Conservation (phyloP, 2,113 vertebrate genomes). For the Chaenocephalus aceratus region DNA sequence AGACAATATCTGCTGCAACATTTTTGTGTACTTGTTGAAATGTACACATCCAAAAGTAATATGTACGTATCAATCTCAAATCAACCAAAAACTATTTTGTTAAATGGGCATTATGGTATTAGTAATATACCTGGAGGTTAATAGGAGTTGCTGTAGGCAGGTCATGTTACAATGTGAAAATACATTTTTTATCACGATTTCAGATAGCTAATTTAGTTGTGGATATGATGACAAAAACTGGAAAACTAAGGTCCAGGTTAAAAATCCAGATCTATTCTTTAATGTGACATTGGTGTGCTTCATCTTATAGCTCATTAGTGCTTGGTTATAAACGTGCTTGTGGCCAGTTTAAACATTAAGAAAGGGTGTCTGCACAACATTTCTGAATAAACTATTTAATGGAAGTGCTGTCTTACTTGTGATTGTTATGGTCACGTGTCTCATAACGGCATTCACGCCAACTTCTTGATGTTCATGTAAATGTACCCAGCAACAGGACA, state of each 20-base stretch:
- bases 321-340: not conserved
- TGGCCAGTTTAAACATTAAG: not conserved
- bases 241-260: not conserved
- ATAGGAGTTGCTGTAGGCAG: not conserved
- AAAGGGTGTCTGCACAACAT: not conserved
- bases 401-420: not conserved
- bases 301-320: not conserved
- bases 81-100: not conserved
- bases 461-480: not conserved
- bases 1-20: not conserved
- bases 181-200: not conserved
- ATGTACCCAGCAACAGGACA: conserved; percentile 10
- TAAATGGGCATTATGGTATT: not conserved
- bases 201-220: not conserved
- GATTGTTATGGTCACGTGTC: not conserved
- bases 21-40: too few relatives aligned
- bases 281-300: not conserved
- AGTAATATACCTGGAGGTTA: not conserved
- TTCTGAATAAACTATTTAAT: not conserved
- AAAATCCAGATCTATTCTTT: not conserved
- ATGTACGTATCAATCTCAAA: not conserved
- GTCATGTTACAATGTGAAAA: not conserved
- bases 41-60: not conserved
- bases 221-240: conserved; percentile 1
- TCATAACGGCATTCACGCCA: conserved; percentile 12